A percentile compares a stretch with the other conserved stretches of the same genome.
Evolutionary conservation across 2,888 invertebrate species (phyloP).

Genomic region (Sylvicola cinctus): DNA sequence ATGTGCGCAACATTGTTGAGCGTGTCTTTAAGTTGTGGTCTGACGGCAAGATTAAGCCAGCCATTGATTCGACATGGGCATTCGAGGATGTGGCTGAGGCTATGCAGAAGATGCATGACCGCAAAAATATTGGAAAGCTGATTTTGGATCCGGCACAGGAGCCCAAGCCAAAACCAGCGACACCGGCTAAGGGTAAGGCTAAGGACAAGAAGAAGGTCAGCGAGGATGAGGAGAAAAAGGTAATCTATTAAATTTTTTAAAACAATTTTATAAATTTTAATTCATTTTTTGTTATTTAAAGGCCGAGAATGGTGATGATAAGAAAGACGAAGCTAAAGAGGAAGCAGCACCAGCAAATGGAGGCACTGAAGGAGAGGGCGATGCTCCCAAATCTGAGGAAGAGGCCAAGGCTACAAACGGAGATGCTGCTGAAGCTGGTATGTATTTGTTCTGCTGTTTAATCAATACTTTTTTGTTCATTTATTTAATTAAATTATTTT

Average conservation of each 20-base stretch:
- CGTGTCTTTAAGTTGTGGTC: conserved; percentile 55
- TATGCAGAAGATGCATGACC: conserved; percentile 84
- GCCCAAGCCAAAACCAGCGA: conserved; percentile 60
- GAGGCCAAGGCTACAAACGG: too few relatives aligned
- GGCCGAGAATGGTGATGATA: too few relatives aligned
- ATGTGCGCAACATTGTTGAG: conserved; percentile 47
- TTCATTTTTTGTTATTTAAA: too few relatives aligned
- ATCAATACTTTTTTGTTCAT: too few relatives aligned
- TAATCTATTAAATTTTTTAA: conserved; percentile 12
- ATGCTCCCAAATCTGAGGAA: too few relatives aligned
- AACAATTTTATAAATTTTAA: too few relatives aligned
- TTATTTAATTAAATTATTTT: too few relatives aligned
- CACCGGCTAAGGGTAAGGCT: conserved; percentile 52
- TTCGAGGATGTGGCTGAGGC: conserved; percentile 75
- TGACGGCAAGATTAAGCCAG: conserved; percentile 59
- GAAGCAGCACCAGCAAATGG: too few relatives aligned
- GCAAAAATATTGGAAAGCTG: conserved; percentile 77
- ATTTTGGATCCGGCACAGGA: conserved; percentile 61
- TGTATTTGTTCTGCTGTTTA: too few relatives aligned
- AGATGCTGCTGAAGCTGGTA: too few relatives aligned
- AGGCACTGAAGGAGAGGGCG: too few relatives aligned
- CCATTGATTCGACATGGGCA: conserved; percentile 71
- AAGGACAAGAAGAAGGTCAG: conserved; percentile 51
- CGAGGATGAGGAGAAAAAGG: conserved; percentile 36
- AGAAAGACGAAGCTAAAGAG: too few relatives aligned